Evolutionary conservation across 2,113 vertebrate genomes (phyloP), one percentile per base, ranked within the genome.

Genomic region (Sapayoa aenigma): DNA sequence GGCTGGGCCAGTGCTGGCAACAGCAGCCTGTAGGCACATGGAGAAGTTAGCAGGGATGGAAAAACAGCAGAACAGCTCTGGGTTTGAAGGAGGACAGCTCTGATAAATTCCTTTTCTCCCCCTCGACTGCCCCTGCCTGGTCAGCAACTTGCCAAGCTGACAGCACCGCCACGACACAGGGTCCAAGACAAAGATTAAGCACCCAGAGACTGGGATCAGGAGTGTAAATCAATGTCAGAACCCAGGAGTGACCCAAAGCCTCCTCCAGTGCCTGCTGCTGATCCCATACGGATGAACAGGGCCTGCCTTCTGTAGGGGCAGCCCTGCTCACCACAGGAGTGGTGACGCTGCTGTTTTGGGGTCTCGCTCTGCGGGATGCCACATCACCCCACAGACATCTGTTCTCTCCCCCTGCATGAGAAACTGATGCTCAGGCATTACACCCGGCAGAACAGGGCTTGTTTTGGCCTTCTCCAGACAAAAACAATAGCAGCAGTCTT

Each of bases 91-190:
- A 83, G 65, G 41, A 41, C 37, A 78, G 44, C 22, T 87, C 73
- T 65, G 37, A 82, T 17, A 31, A 93, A 93, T 69, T 60, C 77
- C 39, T 44, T 7, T 71, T 84, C 12, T 6, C 8, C 6, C 1
- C 8, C 37, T 55, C 2, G 1, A 31, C 31, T 12, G 18, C 31
- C 41, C 24, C 41, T 71, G 35, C 71, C 49, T 2, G 0, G 21
- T 46, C 72, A 42, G 62, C 1, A 2, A 27, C 37, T 41, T 1
- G 0, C 12, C 1, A 2, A 56, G 71, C 60, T 55, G 39, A 52
- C 41, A 52, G 31, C 0, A 0, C 52, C 60, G n/a, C 12, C 42
- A 50, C 60, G 47, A 42, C 13, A 7, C 0, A 0, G 27, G 24
- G 31, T 2, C 28, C 74, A 50, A 73, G 42, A 35, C 5, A 9